A percentile compares a stretch with the other conserved stretches of the same genome.
Evolutionary conservation across 2,888 invertebrate species (phyloP).

Genomic region (Cheilosia variabilis): DNA sequence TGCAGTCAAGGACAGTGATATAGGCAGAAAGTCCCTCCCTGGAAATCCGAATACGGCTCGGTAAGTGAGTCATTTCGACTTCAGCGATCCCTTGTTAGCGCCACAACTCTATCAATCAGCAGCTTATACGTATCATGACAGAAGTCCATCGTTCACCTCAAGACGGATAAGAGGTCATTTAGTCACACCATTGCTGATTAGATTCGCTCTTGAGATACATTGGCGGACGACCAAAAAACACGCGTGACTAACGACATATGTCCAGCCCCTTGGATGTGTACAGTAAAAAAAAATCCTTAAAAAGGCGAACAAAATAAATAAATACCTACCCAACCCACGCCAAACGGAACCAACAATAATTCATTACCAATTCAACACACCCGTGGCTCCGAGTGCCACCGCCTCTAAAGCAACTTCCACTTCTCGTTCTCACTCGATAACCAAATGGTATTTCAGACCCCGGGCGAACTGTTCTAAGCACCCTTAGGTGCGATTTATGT

Average conservation of each 20-base stretch:
- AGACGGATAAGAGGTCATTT: constrained; percentile 61
- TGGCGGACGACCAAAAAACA: constrained; percentile 21
- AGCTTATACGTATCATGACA: constrained; percentile 27
- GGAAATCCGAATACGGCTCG: too few species aligned
- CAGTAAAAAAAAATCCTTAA: constrained; percentile 36
- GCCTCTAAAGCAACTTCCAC: constrained; percentile 9
- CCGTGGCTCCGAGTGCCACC: constrained; percentile 49
- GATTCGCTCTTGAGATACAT: constrained; percentile 58
- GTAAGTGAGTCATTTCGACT: constrained; percentile 1
- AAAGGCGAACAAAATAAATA: constrained; percentile 55
- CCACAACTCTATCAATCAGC: constrained; percentile 36
- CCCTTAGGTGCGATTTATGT: constrained; percentile 74
- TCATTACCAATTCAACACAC: constrained; percentile 72
- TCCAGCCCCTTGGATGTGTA: constrained; percentile 60
- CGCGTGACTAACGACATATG: constrained; percentile 72
- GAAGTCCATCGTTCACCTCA: constrained; percentile 54
- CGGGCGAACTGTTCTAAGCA: constrained; percentile 26
- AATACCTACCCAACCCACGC: constrained; percentile 1
- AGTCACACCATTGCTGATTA: constrained; percentile 62
- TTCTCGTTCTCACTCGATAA: constrained; percentile 40
- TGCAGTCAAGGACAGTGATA: too few species aligned
- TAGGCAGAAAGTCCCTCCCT: too few species aligned
- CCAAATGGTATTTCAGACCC: constrained; percentile 37
- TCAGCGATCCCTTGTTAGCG: constrained; percentile 11
- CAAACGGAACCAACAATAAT: constrained; percentile 65